A percentile compares a stretch with the other conserved stretches of the same genome.
These are phyloP conservation scores for Conomelus anceps DNA, from an alignment of 2,888 invertebrate genomes.

Conservation along the genomic window DNA sequence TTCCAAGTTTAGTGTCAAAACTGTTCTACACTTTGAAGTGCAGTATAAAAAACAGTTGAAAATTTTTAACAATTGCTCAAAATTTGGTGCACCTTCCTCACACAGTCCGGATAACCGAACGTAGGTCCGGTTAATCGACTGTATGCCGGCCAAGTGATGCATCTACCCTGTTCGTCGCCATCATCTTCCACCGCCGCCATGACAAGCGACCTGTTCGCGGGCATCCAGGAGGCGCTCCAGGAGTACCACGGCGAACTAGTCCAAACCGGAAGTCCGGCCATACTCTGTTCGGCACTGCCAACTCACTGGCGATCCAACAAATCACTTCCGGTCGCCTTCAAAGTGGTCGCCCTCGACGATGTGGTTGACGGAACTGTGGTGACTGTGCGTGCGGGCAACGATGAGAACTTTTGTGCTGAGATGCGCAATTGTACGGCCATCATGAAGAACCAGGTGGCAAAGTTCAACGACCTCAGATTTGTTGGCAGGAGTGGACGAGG, in stretches of 20 bases:
- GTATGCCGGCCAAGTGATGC: conserved; percentile 30
- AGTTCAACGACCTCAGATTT: conserved; percentile 96
- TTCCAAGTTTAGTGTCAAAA: too few relatives aligned
- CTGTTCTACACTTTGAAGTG: too few relatives aligned
- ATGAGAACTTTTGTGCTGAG: conserved; percentile 95
- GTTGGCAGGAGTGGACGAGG: conserved; percentile 96
- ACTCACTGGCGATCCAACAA: conserved; percentile 98
- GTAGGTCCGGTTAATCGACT: conserved; percentile 11
- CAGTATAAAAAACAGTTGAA: too few relatives aligned
- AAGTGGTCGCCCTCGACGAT: conserved; percentile 89
- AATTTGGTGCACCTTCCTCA: background rate
- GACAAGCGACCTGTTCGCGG: conserved; percentile 50
- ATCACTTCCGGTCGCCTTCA: conserved; percentile 91
- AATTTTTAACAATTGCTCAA: too few relatives aligned
- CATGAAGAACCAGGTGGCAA: conserved; percentile 97
- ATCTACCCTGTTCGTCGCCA: conserved; percentile 30
- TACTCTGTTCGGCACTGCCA: conserved; percentile 89
- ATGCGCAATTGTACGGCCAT: conserved; percentile 86
- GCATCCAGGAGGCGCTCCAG: conserved; percentile 70
- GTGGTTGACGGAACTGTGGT: conserved; percentile 92
- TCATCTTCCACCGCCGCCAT: conserved; percentile 26
- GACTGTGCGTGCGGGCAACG: conserved; percentile 91
- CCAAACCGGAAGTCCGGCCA: conserved; percentile 90
- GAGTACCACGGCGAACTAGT: conserved; percentile 91
- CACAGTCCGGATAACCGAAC: background rate